Evolutionary conservation across 2,113 vertebrate genomes (phyloP).

Genomic region (Chionis minor): DNA sequence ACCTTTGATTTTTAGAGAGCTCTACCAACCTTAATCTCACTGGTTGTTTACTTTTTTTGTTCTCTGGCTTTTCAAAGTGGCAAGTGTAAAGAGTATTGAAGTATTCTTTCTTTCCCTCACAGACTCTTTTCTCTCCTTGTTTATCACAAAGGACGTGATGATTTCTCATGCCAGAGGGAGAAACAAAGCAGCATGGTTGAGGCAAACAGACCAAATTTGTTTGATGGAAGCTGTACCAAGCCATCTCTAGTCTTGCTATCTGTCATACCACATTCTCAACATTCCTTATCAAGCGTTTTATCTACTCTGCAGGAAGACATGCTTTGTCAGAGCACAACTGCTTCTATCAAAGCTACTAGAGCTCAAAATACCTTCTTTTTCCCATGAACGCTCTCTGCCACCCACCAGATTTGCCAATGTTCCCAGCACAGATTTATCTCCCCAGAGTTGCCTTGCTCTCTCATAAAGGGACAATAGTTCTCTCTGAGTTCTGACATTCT

Average conservation of each 20-base stretch:
- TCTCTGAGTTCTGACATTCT: slow-evolving; percentile 23
- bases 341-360: background rate
- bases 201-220: background rate
- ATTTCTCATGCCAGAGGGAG: background rate
- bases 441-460: background rate
- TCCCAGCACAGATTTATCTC: slow-evolving; percentile 39
- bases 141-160: background rate
- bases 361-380: background rate
- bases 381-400: background rate
- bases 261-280: background rate
- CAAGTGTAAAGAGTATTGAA: background rate
- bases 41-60: background rate
- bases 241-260: background rate
- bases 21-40: background rate
- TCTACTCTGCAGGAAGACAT: background rate
- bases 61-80: background rate
- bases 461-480: slow-evolving; percentile 42
- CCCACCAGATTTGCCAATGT: background rate
- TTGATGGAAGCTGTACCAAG: background rate
- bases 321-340: background rate
- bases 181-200: background rate
- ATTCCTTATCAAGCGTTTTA: background rate
- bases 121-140: background rate
- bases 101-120: background rate
- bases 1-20: background rate